These are phyloP conservation scores for Sandelia bainsii DNA, from an alignment of 2,797 vertebrate genomes.

Conservation along the genomic window DNA sequence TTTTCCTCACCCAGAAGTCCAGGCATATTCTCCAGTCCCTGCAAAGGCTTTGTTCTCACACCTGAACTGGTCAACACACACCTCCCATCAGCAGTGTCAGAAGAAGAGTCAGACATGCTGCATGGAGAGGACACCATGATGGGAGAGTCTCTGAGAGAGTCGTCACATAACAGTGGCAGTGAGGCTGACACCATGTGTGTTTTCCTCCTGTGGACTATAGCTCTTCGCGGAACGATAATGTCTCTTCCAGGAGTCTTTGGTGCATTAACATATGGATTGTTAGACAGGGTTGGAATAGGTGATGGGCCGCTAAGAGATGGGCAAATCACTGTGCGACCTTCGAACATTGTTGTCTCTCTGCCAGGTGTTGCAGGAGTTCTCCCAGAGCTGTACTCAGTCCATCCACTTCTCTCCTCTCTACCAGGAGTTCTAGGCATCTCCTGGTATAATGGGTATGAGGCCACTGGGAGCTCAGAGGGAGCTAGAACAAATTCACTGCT, in stretches of 20 bases:
- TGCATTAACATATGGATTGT: constrained; percentile 61
- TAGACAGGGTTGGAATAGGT: constrained; percentile 65
- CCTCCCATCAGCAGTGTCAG: constrained; percentile 82
- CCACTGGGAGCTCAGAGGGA: constrained; percentile 59
- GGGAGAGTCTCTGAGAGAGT: constrained; percentile 74
- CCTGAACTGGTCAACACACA: constrained; percentile 61
- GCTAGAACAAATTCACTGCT: constrained; percentile 34
- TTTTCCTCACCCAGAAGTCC: constrained; percentile 61
- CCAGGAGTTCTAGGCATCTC: constrained; percentile 91
- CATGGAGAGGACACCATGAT: constrained; percentile 71
- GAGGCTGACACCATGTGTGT: constrained; percentile 25
- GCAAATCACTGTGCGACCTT: constrained; percentile 72
- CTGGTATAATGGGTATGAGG: constrained; percentile 80
- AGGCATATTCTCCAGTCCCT: constrained; percentile 81
- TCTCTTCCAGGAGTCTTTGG: constrained; percentile 78
- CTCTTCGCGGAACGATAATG: constrained; percentile 56
- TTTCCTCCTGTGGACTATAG: constrained; percentile 59
- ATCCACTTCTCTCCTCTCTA: constrained; percentile 81
- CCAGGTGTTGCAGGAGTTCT: constrained; percentile 87
- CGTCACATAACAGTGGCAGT: constrained; percentile 49
- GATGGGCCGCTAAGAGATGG: constrained; percentile 52
- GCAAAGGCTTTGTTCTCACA: constrained; percentile 85
- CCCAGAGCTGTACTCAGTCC: constrained; percentile 81
- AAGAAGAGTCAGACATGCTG: constrained; percentile 82
- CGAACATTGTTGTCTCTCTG: constrained; percentile 81